phyloP scores from a whole-genome alignment of 2,113 vertebrate genomes.

The Pelusios castaneus region DNA sequence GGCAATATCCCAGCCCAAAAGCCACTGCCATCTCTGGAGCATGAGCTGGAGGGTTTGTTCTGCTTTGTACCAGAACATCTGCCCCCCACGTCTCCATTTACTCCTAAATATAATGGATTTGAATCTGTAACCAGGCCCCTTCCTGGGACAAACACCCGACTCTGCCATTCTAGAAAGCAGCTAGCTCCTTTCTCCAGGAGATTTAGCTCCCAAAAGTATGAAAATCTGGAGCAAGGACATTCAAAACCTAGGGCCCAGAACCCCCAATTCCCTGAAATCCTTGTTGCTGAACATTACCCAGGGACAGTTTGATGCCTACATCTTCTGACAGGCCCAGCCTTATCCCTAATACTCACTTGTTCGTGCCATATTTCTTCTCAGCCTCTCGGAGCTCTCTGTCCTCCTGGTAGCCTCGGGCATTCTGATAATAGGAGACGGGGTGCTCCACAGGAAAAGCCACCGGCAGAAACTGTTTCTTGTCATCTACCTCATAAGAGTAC shows the following conservation, averaged over 20 bases:
- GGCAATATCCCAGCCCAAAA: background rate
- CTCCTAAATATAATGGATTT: background rate
- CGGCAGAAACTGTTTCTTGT: slow-evolving; percentile 87
- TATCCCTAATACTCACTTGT: slow-evolving; percentile 73
- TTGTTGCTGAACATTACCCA: accelerated
- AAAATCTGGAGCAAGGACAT: accelerated
- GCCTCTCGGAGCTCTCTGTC: slow-evolving; percentile 87
- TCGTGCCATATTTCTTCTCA: slow-evolving; percentile 89
- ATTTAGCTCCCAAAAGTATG: background rate
- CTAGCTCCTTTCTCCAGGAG: background rate
- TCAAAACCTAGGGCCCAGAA: background rate
- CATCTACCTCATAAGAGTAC: slow-evolving; percentile 83
- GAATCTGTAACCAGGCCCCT: too few relatives aligned
- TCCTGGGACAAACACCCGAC: background rate
- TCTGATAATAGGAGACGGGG: slow-evolving; percentile 86
- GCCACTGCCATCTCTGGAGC: background rate
- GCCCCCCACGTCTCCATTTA: too few relatives aligned
- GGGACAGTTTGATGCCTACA: accelerated
- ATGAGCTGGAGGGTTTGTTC: too few relatives aligned
- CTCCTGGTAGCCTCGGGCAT: slow-evolving; percentile 90
- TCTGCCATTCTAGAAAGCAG: accelerated
- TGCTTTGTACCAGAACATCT: background rate
- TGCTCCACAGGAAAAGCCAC: slow-evolving; percentile 87
- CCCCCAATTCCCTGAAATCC: background rate
- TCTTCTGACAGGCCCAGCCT: background rate